Conservation (phyloP, 2,888 invertebrate genomes). For the Athalia rosae region DNA sequence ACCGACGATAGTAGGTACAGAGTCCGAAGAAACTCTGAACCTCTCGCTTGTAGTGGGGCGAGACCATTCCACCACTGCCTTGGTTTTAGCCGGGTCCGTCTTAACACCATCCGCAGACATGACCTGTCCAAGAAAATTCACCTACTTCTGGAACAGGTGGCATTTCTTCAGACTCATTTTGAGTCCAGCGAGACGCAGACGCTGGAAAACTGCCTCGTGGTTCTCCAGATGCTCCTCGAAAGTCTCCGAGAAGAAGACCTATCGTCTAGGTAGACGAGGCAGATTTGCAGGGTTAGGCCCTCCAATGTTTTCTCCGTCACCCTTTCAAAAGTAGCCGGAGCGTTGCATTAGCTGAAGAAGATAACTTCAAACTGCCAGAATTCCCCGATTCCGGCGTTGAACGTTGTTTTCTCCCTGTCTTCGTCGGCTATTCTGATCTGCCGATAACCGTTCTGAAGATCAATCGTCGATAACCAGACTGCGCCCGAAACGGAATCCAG, state of each 20-base stretch:
- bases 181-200: constrained; percentile 51
- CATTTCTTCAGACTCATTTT: constrained; percentile 43
- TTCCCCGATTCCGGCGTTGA: constrained; percentile 50
- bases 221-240: constrained; percentile 51
- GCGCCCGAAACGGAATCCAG: constrained; percentile 62
- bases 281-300: constrained; percentile 51
- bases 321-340: constrained; percentile 53
- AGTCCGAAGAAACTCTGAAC: constrained; percentile 56
- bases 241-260: constrained; percentile 50
- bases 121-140: constrained; percentile 51
- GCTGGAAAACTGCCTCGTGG: constrained; percentile 49
- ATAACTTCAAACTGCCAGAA: constrained; percentile 54
- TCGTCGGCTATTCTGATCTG: constrained; percentile 45
- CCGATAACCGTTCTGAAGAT: no score
- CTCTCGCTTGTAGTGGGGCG: constrained; percentile 47
- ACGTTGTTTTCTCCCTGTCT: constrained; percentile 51
- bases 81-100: constrained; percentile 52
- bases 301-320: constrained; percentile 53
- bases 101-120: neutral
- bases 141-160: constrained; percentile 42
- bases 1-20: constrained; percentile 56
- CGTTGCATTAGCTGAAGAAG: constrained; percentile 57
- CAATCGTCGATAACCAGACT: constrained; percentile 44
- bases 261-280: constrained; percentile 50
- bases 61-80: constrained; percentile 11